phyloP scores from a whole-genome alignment of 2,113 vertebrate species.

The Formicarius rufipectus region DNA sequence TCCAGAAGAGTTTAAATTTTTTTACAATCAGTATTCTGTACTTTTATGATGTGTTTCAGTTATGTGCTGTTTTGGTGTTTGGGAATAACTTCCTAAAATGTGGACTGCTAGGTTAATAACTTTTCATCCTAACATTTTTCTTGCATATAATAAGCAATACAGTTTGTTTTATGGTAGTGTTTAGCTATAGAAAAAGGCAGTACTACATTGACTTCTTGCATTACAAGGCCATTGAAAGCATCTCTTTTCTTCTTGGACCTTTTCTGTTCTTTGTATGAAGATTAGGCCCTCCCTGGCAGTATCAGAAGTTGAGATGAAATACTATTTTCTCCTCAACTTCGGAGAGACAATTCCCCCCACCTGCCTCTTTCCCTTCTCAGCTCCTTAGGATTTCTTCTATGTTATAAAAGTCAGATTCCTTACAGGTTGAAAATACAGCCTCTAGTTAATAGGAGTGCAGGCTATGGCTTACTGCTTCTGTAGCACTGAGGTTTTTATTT shows the following conservation, averaged over 20 bases:
- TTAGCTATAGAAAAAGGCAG: neutral
- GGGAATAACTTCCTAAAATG: constrained; percentile 5
- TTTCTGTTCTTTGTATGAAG: neutral
- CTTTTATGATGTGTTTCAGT: neutral
- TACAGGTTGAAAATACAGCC: neutral
- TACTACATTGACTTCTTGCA: neutral
- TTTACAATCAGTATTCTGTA: neutral
- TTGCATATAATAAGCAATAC: neutral
- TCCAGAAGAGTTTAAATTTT: neutral
- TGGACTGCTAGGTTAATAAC: neutral
- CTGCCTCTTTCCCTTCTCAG: neutral
- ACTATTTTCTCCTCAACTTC: neutral
- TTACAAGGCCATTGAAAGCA: neutral
- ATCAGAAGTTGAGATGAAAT: neutral
- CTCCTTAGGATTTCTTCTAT: neutral
- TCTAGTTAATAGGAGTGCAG: neutral
- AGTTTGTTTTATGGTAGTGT: neutral
- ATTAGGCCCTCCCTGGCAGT: neutral
- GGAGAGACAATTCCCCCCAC: neutral
- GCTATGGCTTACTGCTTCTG: neutral
- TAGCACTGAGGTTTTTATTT: neutral
- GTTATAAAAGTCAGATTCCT: neutral
- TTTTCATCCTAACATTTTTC: neutral
- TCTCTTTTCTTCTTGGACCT: neutral
- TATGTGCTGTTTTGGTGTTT: neutral